Evolutionary conservation across 2,888 invertebrate genomes (phyloP), one percentile per base, ranked within the genome.

Genomic region (Hydrotaea cyrtoneurina): DNA sequence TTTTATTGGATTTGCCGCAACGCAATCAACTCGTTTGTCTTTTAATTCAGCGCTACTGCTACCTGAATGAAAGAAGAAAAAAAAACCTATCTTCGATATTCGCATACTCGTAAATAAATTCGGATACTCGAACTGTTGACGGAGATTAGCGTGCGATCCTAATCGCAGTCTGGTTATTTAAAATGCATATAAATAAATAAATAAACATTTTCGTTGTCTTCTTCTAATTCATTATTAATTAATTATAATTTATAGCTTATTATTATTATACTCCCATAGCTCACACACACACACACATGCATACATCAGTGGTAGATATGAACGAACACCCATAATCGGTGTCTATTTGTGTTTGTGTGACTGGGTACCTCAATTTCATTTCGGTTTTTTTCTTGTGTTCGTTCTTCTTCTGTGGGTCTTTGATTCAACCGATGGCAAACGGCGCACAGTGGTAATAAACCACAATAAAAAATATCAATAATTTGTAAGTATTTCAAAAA

Each of bases 221-320:
- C 31, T 66, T 31, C 73, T 66, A 81, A 73, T 77, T 81, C 57
- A 46, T 46, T 72, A 78, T 72, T 76, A 79, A 79, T 76, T 82
- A 82, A 79, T 76, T 72, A 72, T 76, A 75, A 76, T 75, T 75
- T 76, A 76, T 82, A 19, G 71, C n/a, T 55, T 55, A 21, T 76
- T 79, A 72, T 72, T 46, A 64, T 55, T 31, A 7, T 31, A 31
- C 31, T 31, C 31, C 17, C 43, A 7, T 55, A n/a, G n/a, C n/a
- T n/a, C n/a, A n/a, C n/a, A 46, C 17, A 19, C 64, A 13, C 39
- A 39, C 53, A 64, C n/a, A 55, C 7, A 39, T 15, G n/a, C 31
- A 59, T 26, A 59, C 59, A 59, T 59, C 23, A 1, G 39, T 39
- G 10, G 39, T 39, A 39, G 26, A 15, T n/a, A 59, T 59, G 26